phyloP scores from a whole-genome alignment of 1,140 invertebrate species.

The Parapsyche elsis region DNA sequence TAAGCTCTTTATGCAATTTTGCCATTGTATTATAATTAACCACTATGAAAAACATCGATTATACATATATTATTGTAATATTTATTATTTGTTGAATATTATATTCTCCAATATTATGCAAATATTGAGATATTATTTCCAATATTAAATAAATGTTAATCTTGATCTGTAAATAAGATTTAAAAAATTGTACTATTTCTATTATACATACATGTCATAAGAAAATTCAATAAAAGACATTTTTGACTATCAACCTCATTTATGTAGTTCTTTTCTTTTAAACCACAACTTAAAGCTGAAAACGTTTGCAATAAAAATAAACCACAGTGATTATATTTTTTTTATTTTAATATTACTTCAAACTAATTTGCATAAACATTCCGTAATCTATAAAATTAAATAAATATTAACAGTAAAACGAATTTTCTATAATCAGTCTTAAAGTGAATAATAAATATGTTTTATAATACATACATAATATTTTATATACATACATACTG shows the following conservation, averaged over 20 bases:
- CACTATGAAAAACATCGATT: slow-evolving; percentile 1
- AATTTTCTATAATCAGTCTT: slow-evolving; percentile 22
- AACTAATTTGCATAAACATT: too few relatives aligned
- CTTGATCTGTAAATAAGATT: slow-evolving; percentile 28
- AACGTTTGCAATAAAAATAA: neutral
- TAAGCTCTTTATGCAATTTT: neutral
- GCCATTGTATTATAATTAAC: slow-evolving; percentile 24
- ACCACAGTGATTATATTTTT: too few relatives aligned
- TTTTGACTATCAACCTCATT: slow-evolving; percentile 8
- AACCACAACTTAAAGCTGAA: too few relatives aligned
- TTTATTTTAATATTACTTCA: too few relatives aligned
- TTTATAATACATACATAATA: neutral
- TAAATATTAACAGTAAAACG: neutral
- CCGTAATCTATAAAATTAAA: too few relatives aligned
- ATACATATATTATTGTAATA: slow-evolving; percentile 1
- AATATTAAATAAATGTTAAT: slow-evolving; percentile 27
- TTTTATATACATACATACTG: neutral
- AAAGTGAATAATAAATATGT: neutral
- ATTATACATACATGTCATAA: slow-evolving; percentile 30
- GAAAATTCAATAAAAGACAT: slow-evolving; percentile 24
- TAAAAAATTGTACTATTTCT: neutral
- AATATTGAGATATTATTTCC: slow-evolving; percentile 32
- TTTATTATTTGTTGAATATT: slow-evolving; percentile 21
- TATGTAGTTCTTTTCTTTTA: too few relatives aligned
- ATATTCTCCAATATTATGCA: slow-evolving; percentile 6